phyloP scores from a whole-genome alignment of 2,888 invertebrate genomes.

The Pandemis heparana region DNA sequence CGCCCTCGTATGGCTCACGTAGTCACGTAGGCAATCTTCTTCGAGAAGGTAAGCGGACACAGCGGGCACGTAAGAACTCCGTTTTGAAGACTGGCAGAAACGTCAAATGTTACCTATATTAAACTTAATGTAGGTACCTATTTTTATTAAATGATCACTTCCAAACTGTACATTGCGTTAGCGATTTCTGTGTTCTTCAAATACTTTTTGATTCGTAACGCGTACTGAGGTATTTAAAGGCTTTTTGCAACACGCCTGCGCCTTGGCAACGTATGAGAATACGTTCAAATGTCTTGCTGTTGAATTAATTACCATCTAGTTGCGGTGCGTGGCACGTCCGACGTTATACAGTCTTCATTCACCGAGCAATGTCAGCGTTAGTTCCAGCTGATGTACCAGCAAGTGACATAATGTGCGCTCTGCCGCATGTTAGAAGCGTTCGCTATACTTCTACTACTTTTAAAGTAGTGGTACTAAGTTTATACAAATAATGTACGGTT shows the following conservation, averaged over 20 bases:
- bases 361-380: conserved; percentile 10
- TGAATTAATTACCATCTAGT: conserved; percentile 24
- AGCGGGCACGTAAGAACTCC: too few species aligned
- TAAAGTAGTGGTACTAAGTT: neutral
- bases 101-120: neutral
- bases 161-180: neutral
- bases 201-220: neutral
- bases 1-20: too few species aligned
- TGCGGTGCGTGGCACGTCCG: conserved; percentile 18
- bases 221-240: conserved; percentile 11
- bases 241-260: neutral
- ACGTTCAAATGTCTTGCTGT: conserved; percentile 2
- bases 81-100: too few species aligned
- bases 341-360: conserved; percentile 18
- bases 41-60: too few species aligned
- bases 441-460: neutral
- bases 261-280: neutral
- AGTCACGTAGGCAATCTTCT: too few species aligned
- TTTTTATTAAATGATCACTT: neutral
- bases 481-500: neutral
- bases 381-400: conserved; percentile 1
- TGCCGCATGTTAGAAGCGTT: neutral
- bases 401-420: conserved; percentile 9
- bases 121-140: neutral
- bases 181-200: neutral